Conservation (phyloP, 1,140 invertebrate genomes). For the Samia ricini region DNA sequence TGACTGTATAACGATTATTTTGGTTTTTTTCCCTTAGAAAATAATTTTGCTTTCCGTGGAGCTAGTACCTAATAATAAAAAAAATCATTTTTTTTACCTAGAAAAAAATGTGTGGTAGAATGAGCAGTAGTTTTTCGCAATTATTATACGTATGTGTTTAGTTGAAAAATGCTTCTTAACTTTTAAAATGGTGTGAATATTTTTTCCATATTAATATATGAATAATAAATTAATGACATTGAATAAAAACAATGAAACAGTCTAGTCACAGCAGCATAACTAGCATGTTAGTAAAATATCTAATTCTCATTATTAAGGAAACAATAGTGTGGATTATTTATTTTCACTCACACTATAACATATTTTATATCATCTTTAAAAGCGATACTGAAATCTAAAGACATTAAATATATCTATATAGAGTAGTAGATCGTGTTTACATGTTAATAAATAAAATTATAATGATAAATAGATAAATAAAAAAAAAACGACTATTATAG, state of each 20-base stretch:
- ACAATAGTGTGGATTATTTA: neutral
- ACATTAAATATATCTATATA: slow-evolving; percentile 18
- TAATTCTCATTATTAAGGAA: slow-evolving; percentile 11
- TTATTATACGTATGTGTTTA: neutral
- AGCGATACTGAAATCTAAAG: slow-evolving; percentile 13
- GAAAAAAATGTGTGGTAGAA: neutral
- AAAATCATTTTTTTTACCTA: too few relatives aligned
- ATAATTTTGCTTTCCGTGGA: too few relatives aligned
- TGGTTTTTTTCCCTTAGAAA: too few relatives aligned
- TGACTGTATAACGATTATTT: too few relatives aligned
- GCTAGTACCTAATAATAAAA: too few relatives aligned
- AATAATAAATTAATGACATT: neutral
- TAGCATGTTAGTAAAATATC: slow-evolving; percentile 23
- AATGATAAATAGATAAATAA: neutral
- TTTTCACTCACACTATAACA: neutral
- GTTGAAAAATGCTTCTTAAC: neutral
- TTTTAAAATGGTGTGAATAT: slow-evolving; percentile 27
- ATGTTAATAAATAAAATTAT: neutral
- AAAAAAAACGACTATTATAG: neutral
- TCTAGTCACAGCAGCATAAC: slow-evolving; percentile 67
- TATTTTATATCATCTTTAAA: neutral
- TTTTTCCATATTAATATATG: slow-evolving; percentile 5
- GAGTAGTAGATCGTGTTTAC: neutral
- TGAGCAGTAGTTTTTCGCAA: neutral
- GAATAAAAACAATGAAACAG: slow-evolving; percentile 22